A percentile compares a stretch with the other conserved stretches of the same genome.
These are phyloP conservation scores for Chrysoperla carnea DNA, from an alignment of 1,140 invertebrate species.

Conservation along the genomic window DNA sequence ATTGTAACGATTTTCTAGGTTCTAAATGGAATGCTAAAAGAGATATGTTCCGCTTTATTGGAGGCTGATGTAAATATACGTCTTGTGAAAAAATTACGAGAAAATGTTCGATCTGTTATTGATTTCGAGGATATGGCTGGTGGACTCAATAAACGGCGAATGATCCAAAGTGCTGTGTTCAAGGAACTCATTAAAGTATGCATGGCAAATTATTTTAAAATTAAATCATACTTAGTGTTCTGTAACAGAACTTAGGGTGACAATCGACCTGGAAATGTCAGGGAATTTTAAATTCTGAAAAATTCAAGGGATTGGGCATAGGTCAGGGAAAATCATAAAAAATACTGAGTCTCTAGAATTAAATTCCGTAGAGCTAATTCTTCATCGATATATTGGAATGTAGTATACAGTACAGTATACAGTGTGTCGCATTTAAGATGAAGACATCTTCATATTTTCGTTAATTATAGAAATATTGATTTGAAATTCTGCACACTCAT, in stretches of 20 bases:
- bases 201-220: background rate
- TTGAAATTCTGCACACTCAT: no score
- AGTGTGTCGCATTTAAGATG: no score
- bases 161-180: constrained; percentile 98
- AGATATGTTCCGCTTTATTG: constrained; percentile 91
- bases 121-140: constrained; percentile 99
- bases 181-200: constrained; percentile 92
- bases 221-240: constrained; percentile 1
- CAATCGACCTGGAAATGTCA: no score
- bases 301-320: no score
- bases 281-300: constrained; percentile 1
- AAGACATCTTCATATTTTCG: no score
- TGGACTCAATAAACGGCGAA: constrained; percentile 92
- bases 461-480: no score
- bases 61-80: constrained; percentile 99
- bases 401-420: no score
- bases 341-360: no score
- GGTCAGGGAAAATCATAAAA: no score
- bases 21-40: constrained; percentile 97
- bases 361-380: no score
- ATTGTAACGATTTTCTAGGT: constrained; percentile 58
- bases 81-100: constrained; percentile 87
- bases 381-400: no score
- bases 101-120: constrained; percentile 96
- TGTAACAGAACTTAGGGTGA: no score